A percentile compares a stretch with the other conserved stretches of the same genome.
phyloP scores from a whole-genome alignment of 2,888 invertebrate species.

The Drosophila parthenogenetica region DNA sequence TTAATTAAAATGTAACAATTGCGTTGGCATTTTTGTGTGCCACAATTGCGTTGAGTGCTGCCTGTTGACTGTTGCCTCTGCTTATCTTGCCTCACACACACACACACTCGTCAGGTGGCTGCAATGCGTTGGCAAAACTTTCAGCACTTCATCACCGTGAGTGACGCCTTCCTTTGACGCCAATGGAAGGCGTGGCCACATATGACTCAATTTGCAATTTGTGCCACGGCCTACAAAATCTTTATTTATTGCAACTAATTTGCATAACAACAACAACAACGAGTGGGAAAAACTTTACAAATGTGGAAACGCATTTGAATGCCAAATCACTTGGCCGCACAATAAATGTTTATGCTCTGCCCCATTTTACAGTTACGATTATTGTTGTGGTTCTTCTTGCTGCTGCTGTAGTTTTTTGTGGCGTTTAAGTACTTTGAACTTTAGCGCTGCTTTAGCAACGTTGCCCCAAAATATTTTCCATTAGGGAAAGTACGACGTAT shows the following conservation, averaged over 20 bases:
- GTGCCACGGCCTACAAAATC: conserved; percentile 34
- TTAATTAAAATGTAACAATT: conserved; percentile 79
- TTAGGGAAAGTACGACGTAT: conserved; percentile 34
- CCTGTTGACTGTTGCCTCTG: conserved; percentile 21
- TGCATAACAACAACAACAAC: conserved; percentile 31
- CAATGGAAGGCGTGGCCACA: conserved; percentile 4
- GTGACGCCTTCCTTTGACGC: not conserved
- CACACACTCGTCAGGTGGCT: conserved; percentile 36
- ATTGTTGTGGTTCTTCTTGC: conserved; percentile 19
- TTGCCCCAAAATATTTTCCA: conserved; percentile 19
- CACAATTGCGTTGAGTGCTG: conserved; percentile 21
- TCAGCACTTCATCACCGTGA: conserved; percentile 26
- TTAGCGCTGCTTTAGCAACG: conserved; percentile 10
- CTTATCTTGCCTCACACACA: conserved; percentile 39
- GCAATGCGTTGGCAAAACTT: conserved; percentile 52
- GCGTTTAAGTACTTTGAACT: conserved; percentile 37
- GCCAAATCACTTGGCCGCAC: conserved; percentile 27
- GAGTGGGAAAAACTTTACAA: conserved; percentile 16
- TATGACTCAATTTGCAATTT: conserved; percentile 41
- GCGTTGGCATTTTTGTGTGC: conserved; percentile 66
- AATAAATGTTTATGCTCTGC: conserved; percentile 29
- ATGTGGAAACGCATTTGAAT: conserved; percentile 28
- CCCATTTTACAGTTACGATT: conserved; percentile 26
- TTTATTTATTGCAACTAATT: conserved; percentile 49
- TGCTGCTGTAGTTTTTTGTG: conserved; percentile 20